Evolutionary conservation across 2,888 invertebrate genomes (phyloP).

Genomic region (Acanthosepion lycidas): DNA sequence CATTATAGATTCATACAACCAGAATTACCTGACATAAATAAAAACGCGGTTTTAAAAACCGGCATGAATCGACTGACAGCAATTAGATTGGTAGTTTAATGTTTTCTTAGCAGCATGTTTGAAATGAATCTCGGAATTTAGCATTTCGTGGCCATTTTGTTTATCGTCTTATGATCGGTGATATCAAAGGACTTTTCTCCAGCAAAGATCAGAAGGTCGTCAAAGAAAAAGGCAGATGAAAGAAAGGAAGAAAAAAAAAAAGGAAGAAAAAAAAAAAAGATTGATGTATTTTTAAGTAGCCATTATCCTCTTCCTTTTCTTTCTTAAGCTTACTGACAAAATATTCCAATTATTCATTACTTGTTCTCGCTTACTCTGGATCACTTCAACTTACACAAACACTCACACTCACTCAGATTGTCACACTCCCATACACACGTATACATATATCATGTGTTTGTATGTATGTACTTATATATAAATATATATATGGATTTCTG

Average conservation of each 20-base stretch:
- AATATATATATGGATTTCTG: background rate
- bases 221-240: background rate
- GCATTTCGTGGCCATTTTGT: background rate
- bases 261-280: background rate
- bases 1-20: no score
- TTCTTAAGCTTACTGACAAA: background rate
- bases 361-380: background rate
- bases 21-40: no score
- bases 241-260: background rate
- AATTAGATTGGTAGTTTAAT: no score
- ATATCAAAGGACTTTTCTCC: background rate
- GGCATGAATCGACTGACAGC: no score
- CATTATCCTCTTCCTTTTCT: background rate
- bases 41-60: no score
- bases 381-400: no score
- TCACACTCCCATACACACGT: background rate
- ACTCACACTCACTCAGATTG: no score
- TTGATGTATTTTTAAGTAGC: constrained; percentile 21
- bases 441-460: background rate
- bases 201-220: background rate
- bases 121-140: no score
- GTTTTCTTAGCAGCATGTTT: no score
- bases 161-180: background rate
- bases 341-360: background rate
- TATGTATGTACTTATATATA: background rate